These are phyloP conservation scores for Napeogenes sylphis DNA, from an alignment of 2,888 invertebrate genomes.

Conservation along the genomic window DNA sequence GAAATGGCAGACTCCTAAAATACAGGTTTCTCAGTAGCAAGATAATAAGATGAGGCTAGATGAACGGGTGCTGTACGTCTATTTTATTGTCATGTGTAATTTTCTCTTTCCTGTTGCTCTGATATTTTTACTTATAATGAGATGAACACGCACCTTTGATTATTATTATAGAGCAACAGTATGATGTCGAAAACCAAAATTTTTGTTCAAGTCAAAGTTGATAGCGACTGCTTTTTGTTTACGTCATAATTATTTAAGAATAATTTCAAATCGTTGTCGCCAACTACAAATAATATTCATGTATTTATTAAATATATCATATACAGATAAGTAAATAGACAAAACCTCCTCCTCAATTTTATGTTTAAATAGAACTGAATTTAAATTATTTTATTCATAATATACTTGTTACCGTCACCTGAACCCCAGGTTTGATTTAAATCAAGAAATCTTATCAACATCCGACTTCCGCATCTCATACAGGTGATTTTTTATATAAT, in stretches of 20 bases:
- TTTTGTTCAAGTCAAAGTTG: background rate
- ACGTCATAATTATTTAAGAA: too few species aligned
- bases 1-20: constrained; percentile 70
- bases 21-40: constrained; percentile 63
- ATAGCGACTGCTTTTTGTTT: too few species aligned
- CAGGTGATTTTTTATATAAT: constrained; percentile 51
- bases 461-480: constrained; percentile 63
- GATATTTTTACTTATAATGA: background rate
- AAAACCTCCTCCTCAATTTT: too few species aligned
- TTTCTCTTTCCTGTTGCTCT: constrained; percentile 14
- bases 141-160: background rate
- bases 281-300: too few species aligned
- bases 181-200: background rate
- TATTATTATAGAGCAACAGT: constrained; percentile 1
- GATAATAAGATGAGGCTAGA: constrained; percentile 45
- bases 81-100: constrained; percentile 10
- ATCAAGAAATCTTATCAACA: constrained; percentile 44
- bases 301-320: too few species aligned
- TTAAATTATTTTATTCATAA: background rate
- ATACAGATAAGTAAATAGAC: too few species aligned
- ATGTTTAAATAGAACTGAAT: background rate
- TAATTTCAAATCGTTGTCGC: too few species aligned
- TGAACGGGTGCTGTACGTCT: constrained; percentile 9
- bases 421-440: constrained; percentile 31
- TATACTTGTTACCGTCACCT: constrained; percentile 25